phyloP scores from a whole-genome alignment of 2,888 invertebrate genomes.

The Liopterus haemorrhoidalis region DNA sequence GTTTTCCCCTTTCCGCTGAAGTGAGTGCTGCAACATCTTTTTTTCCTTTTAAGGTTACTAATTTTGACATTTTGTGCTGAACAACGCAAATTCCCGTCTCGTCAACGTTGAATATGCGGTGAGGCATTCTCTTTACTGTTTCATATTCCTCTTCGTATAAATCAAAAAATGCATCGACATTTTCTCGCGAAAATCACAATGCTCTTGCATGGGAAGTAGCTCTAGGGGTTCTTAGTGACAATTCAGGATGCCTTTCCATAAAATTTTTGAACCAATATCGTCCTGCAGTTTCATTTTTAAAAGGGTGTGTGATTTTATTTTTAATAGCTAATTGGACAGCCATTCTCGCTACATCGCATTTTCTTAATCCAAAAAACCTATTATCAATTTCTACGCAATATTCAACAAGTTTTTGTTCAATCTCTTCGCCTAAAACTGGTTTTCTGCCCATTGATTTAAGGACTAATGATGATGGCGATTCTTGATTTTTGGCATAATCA shows the following conservation, averaged over 20 bases:
- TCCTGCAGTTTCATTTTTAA: constrained; percentile 32
- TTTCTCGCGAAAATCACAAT: constrained; percentile 36
- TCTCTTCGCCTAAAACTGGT: constrained; percentile 29
- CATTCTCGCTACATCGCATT: constrained; percentile 31
- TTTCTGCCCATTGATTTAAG: constrained; percentile 17
- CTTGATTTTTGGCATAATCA: neutral
- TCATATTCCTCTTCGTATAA: constrained; percentile 30
- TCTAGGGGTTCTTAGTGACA: constrained; percentile 34
- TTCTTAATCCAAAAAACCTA: constrained; percentile 35
- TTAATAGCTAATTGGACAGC: constrained; percentile 31
- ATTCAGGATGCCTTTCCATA: constrained; percentile 32
- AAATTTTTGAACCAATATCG: constrained; percentile 35
- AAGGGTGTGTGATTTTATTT: constrained; percentile 31
- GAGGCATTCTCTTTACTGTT: constrained; percentile 30
- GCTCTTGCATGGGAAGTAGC: constrained; percentile 34
- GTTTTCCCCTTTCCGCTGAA: constrained; percentile 32
- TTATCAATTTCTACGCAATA: constrained; percentile 31
- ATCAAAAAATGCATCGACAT: constrained; percentile 33
- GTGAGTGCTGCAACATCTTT: constrained; percentile 33
- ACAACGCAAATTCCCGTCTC: constrained; percentile 35
- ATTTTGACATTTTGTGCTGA: constrained; percentile 28
- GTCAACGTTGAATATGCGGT: constrained; percentile 34
- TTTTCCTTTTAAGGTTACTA: constrained; percentile 33
- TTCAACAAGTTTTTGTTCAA: constrained; percentile 29
- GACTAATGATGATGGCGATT: neutral